Evolutionary conservation across 2,113 vertebrate species (phyloP).

Genomic region (Chroicocephalus ridibundus): DNA sequence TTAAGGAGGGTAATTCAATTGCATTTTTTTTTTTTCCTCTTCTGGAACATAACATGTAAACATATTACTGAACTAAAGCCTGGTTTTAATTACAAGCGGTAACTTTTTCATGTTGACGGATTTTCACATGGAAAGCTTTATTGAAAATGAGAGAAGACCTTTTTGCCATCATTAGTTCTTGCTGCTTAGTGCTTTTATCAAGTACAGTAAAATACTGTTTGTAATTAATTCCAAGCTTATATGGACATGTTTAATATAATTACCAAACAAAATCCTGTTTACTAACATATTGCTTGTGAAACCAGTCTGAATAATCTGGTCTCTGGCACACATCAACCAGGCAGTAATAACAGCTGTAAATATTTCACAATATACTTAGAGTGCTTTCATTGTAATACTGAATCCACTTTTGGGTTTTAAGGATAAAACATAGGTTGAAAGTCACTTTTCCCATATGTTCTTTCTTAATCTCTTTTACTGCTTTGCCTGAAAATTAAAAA

Average conservation of each 20-base stretch:
- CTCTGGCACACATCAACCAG: slow-evolving; percentile 58
- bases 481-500: slow-evolving; percentile 41
- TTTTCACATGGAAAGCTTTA: slow-evolving; percentile 65
- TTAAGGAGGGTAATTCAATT: slow-evolving; percentile 47
- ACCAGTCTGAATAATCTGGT: slow-evolving; percentile 68
- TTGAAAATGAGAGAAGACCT: slow-evolving; percentile 59
- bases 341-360: slow-evolving; percentile 72
- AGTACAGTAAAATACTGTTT: slow-evolving; percentile 58
- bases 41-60: slow-evolving; percentile 60
- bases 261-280: slow-evolving; percentile 71
- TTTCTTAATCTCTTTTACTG: slow-evolving; percentile 38
- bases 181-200: slow-evolving; percentile 64
- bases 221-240: slow-evolving; percentile 67
- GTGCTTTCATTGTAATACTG: slow-evolving; percentile 69
- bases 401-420: slow-evolving; percentile 56
- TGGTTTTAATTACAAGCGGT: slow-evolving; percentile 59
- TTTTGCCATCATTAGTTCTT: slow-evolving; percentile 59
- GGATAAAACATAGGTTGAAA: slow-evolving; percentile 49
- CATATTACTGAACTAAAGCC: slow-evolving; percentile 38
- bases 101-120: slow-evolving; percentile 64
- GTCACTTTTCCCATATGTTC: slow-evolving; percentile 44
- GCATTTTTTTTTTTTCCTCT: neutral
- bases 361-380: slow-evolving; percentile 65
- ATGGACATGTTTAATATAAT: slow-evolving; percentile 63
- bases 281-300: slow-evolving; percentile 61